phyloP scores from a whole-genome alignment of 1,140 invertebrate genomes.

The Leucophenga varia region DNA sequence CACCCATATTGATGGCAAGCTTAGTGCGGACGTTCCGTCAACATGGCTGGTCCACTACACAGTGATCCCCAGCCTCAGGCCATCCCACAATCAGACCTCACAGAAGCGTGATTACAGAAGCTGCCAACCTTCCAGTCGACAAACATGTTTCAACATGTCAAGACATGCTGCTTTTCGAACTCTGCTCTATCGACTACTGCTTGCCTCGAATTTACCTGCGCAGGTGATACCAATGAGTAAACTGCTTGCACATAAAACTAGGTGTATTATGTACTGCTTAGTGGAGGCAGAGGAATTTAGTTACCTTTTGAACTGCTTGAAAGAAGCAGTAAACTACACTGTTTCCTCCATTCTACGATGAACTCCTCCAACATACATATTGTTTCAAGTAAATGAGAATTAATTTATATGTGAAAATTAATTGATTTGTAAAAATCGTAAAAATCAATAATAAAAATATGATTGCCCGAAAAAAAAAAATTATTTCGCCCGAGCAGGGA shows the following conservation, averaged over 20 bases:
- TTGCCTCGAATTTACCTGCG: too few relatives aligned
- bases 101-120: constrained; percentile 94
- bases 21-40: constrained; percentile 85
- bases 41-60: constrained; percentile 69
- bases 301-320: too few relatives aligned
- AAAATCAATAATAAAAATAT: too few relatives aligned
- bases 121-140: constrained; percentile 81
- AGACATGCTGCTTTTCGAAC: too few relatives aligned
- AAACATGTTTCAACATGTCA: too few relatives aligned
- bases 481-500: constrained; percentile 78
- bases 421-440: constrained; percentile 1
- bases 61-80: constrained; percentile 79
- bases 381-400: not conserved
- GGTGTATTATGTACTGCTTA: too few relatives aligned
- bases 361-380: not conserved
- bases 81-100: constrained; percentile 85
- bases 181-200: too few relatives aligned
- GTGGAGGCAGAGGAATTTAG: too few relatives aligned
- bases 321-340: too few relatives aligned
- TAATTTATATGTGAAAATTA: fast-evolving
- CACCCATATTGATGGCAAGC: constrained; percentile 90
- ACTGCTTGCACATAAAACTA: too few relatives aligned
- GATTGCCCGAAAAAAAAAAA: not conserved
- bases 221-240: too few relatives aligned
- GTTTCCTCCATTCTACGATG: too few relatives aligned